Percentiles rank a stretch among this genome's conserved stretches.
phyloP scores from a whole-genome alignment of 2,888 invertebrate genomes.

The Micoletzkya japonica region DNA sequence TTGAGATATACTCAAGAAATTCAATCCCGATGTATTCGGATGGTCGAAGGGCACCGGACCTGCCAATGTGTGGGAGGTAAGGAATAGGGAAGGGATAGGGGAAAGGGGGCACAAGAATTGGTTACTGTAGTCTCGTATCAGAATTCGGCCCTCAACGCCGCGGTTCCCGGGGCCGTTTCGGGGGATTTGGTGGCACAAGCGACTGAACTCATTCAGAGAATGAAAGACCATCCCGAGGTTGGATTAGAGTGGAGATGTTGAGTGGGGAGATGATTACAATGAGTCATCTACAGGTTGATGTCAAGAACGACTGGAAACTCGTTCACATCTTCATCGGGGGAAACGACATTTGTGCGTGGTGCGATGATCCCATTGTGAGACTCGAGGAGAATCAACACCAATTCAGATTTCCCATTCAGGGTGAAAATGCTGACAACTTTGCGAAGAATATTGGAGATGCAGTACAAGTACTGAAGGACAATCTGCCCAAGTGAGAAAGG shows the following conservation, averaged over 20 bases:
- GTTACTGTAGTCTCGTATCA: too few relatives aligned
- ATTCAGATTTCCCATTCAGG: slow-evolving; percentile 27
- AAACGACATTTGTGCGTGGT: slow-evolving; percentile 54
- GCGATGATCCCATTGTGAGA: slow-evolving; percentile 36
- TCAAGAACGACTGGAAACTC: slow-evolving; percentile 54
- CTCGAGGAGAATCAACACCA: too few relatives aligned
- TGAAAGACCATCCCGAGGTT: slow-evolving; percentile 40
- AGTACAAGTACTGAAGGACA: slow-evolving; percentile 45
- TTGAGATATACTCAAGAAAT: slow-evolving; percentile 74
- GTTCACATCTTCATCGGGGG: slow-evolving; percentile 55
- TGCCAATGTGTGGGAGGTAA: slow-evolving; percentile 50
- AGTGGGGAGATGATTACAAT: too few relatives aligned
- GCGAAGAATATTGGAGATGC: slow-evolving; percentile 43
- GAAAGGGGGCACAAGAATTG: too few relatives aligned
- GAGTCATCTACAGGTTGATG: slow-evolving; percentile 33
- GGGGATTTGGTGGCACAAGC: slow-evolving; percentile 46
- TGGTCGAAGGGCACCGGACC: slow-evolving; percentile 48
- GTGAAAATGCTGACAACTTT: slow-evolving; percentile 36
- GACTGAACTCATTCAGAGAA: slow-evolving; percentile 40
- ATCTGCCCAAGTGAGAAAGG: slow-evolving; percentile 46
- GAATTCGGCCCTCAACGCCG: slow-evolving; percentile 45
- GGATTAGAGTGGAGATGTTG: too few relatives aligned
- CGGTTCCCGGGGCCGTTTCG: slow-evolving; percentile 50
- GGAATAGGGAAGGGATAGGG: too few relatives aligned
- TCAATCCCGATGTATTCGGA: slow-evolving; percentile 74